Conservation (phyloP, 2,113 vertebrate genomes). For the Chascanopsetta lugubris region DNA sequence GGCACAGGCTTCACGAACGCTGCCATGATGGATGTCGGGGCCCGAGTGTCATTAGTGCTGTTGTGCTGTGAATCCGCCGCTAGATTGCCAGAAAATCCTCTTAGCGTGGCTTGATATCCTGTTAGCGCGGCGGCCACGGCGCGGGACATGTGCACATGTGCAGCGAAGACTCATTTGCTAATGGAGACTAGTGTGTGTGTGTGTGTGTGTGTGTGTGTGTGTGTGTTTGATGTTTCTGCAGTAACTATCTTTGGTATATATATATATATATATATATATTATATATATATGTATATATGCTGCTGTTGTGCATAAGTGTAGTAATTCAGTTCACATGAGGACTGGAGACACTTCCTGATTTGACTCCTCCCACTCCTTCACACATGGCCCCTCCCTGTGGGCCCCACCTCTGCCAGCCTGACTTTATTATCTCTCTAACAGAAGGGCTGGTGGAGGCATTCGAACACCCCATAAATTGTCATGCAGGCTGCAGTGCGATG, state of each 20-base stretch:
- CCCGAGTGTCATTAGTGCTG: constrained; percentile 78
- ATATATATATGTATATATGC: constrained; percentile 26
- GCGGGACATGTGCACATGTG: constrained; percentile 59
- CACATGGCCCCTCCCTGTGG: constrained; percentile 56
- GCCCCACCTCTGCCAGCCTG: constrained; percentile 66
- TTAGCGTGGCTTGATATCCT: constrained; percentile 70
- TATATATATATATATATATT: constrained; percentile 22
- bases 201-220: constrained; percentile 28
- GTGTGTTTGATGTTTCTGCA: constrained; percentile 17
- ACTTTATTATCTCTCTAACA: constrained; percentile 75
- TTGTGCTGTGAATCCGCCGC: constrained; percentile 73
- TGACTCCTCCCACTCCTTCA: constrained; percentile 56
- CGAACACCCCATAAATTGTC: constrained; percentile 78
- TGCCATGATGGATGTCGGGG: constrained; percentile 75
- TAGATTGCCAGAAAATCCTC: constrained; percentile 77
- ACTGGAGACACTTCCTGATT: constrained; percentile 39
- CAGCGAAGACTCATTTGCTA: constrained; percentile 66
- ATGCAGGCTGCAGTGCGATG: constrained; percentile 69
- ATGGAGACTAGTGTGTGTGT: constrained; percentile 51
- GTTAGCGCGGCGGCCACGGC: constrained; percentile 56
- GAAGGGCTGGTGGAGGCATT: constrained; percentile 70
- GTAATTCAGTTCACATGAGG: constrained; percentile 18
- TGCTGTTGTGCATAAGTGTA: constrained; percentile 30
- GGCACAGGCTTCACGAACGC: constrained; percentile 71
- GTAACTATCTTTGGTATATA: background rate